phyloP scores from a whole-genome alignment of 2,113 vertebrate genomes.

The Dipodomys spectabilis region DNA sequence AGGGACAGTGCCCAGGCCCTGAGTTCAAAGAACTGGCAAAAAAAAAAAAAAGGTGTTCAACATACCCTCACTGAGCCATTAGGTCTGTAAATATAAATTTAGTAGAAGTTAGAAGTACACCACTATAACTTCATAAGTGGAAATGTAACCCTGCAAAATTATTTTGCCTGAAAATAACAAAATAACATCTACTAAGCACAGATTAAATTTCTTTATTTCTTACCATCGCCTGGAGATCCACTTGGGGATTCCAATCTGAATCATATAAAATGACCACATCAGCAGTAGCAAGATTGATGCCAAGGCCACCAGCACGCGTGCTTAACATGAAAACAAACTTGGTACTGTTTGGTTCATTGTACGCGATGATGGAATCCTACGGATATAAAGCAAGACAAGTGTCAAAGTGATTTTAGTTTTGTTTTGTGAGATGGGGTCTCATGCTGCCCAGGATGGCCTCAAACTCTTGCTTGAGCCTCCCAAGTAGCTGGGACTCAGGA shows the following conservation, averaged over 20 bases:
- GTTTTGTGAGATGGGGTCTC: background rate
- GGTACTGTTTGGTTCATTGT: constrained; percentile 94
- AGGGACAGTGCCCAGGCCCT: too few species aligned
- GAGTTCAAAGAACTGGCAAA: too few species aligned
- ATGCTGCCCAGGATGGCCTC: background rate
- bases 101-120: background rate
- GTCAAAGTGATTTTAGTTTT: background rate
- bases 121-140: too few species aligned
- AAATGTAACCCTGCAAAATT: background rate
- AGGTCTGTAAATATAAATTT: background rate
- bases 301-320: constrained; percentile 97
- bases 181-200: background rate
- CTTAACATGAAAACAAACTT: constrained; percentile 99
- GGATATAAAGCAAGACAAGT: constrained; percentile 40
- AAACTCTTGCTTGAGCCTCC: background rate
- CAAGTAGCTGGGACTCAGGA: background rate
- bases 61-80: background rate
- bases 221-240: constrained; percentile 99
- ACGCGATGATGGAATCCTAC: constrained; percentile 95
- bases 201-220: constrained; percentile 41
- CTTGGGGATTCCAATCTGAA: constrained; percentile 99
- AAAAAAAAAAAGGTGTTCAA: background rate
- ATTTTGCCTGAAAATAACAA: background rate
- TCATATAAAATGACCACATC: constrained; percentile 99
- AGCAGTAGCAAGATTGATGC: constrained; percentile 98